A percentile compares a stretch with the other conserved stretches of the same genome.
Conservation (phyloP, 1,140 invertebrate species). For the Camponotus pennsylvanicus region DNA sequence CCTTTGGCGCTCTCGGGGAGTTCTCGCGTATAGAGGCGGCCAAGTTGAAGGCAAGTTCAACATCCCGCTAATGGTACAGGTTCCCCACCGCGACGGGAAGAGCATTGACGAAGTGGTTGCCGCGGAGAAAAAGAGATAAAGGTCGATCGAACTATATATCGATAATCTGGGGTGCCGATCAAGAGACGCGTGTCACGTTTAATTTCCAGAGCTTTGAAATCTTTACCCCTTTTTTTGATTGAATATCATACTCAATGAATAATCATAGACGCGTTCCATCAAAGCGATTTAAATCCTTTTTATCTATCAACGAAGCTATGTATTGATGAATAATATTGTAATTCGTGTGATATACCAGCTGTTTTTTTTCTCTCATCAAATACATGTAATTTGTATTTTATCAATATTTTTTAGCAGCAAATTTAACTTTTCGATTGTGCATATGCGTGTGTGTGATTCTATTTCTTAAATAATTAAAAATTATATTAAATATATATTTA, state of each 20-base stretch:
- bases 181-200: constrained; percentile 28
- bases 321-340: not conserved
- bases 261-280: not conserved
- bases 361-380: not conserved
- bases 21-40: constrained; percentile 45
- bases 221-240: not conserved
- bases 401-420: not conserved
- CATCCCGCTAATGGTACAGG: constrained; percentile 73
- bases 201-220: not conserved
- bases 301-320: not conserved
- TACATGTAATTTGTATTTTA: not conserved
- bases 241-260: too few species aligned
- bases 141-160: constrained; percentile 10
- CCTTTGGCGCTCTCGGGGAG: constrained; percentile 52
- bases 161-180: constrained; percentile 45
- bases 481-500: not conserved
- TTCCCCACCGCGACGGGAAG: constrained; percentile 33
- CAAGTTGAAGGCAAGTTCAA: constrained; percentile 70
- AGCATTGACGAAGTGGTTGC: constrained; percentile 31
- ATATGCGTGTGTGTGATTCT: too few species aligned
- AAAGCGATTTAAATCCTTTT: not conserved
- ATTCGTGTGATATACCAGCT: not conserved
- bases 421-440: too few species aligned
- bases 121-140: constrained; percentile 18
- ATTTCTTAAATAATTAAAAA: not conserved